Conservation (phyloP, 2,888 invertebrate species). For the Calliopum simillimum region DNA sequence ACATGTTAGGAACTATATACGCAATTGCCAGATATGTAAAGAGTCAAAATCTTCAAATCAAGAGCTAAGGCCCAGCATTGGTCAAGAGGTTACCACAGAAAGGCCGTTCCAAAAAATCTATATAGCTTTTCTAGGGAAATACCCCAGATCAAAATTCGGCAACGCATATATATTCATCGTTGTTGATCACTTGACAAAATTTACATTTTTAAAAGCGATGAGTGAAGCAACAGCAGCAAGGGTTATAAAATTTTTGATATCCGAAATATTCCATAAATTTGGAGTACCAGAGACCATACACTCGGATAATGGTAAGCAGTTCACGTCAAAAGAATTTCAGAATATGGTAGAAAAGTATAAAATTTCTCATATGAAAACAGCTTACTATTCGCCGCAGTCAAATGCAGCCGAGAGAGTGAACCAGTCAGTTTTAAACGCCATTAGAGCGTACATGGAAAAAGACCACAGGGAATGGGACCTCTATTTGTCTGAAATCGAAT, state of each 20-base stretch:
- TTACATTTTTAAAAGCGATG: conserved; percentile 38
- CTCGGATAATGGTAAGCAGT: conserved; percentile 51
- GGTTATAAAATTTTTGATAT: conserved; percentile 36
- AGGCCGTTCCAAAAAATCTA: conserved; percentile 37
- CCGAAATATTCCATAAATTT: too few species aligned
- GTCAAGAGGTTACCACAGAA: neutral
- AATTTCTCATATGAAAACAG: conserved; percentile 43
- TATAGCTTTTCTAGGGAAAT: conserved; percentile 36
- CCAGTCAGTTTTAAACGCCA: conserved; percentile 52
- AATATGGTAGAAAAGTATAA: conserved; percentile 41
- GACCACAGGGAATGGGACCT: conserved; percentile 43
- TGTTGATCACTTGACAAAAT: conserved; percentile 42
- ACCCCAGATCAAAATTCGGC: too few species aligned
- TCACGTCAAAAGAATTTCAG: conserved; percentile 40
- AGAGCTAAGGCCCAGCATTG: neutral
- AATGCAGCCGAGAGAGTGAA: conserved; percentile 58
- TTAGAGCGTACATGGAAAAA: conserved; percentile 42
- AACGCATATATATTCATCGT: conserved; percentile 26
- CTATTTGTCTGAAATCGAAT: conserved; percentile 36
- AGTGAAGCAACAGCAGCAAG: too few species aligned
- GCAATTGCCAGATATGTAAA: too few species aligned
- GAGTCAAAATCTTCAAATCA: too few species aligned
- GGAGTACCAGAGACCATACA: conserved; percentile 46
- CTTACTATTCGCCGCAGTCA: conserved; percentile 54
- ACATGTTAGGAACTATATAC: too few species aligned